phyloP scores from a whole-genome alignment of 2,113 vertebrate species.

The Seriola rivoliana region DNA sequence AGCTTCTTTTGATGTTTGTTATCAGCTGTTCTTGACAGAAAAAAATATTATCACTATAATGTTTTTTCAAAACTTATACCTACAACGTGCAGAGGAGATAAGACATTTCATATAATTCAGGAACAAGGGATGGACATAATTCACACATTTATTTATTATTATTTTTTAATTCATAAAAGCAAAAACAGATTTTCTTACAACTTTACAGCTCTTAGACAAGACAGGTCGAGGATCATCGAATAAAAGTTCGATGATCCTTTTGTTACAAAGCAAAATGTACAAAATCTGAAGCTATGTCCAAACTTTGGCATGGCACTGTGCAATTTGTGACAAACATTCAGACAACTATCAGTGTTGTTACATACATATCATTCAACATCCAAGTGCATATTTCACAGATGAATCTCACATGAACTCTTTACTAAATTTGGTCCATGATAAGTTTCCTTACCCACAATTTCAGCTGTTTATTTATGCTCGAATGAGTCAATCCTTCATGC shows the following conservation, averaged over 20 bases:
- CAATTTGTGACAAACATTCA: background rate
- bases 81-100: too few relatives aligned
- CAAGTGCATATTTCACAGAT: conserved; percentile 18
- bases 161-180: background rate
- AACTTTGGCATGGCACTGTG: background rate
- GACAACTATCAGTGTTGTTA: background rate
- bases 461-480: conserved; percentile 49
- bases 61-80: too few relatives aligned
- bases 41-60: background rate
- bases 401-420: background rate
- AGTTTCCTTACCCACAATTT: conserved; percentile 21
- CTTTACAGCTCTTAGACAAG: background rate
- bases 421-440: conserved; percentile 19
- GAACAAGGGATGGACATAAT: too few relatives aligned
- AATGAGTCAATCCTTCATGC: conserved; percentile 34
- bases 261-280: background rate
- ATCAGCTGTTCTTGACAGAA: background rate
- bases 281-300: background rate
- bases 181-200: background rate
- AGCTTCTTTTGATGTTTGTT: background rate
- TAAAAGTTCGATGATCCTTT: background rate
- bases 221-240: too few relatives aligned
- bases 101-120: too few relatives aligned
- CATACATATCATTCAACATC: conserved; percentile 5
- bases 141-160: background rate